A percentile compares a stretch with the other conserved stretches of the same genome.
Conservation (phyloP, 2,888 invertebrate species). For the Seira ritae region DNA sequence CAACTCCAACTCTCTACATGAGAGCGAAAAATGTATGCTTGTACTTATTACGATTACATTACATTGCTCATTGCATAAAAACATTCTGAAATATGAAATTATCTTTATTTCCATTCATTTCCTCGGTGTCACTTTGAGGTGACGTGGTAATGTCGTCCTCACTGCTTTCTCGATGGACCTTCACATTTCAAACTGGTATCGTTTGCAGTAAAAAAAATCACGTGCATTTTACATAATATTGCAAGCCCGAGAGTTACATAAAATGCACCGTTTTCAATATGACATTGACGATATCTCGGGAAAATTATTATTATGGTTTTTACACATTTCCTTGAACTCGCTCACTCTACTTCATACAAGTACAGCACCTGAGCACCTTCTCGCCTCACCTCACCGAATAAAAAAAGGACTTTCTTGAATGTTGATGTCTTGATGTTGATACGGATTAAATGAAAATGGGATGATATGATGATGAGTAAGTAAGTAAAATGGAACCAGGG, state of each 20-base stretch:
- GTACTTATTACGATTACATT: no score
- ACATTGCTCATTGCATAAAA: neutral
- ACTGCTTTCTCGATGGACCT: no score
- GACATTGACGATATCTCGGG: no score
- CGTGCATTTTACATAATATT: neutral
- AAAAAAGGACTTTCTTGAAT: neutral
- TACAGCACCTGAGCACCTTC: no score
- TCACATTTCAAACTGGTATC: neutral
- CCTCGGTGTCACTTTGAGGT: neutral
- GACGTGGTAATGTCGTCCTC: no score
- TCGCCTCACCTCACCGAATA: no score
- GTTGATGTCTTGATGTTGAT: slow-evolving; percentile 26
- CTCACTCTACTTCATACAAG: neutral
- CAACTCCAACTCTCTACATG: slow-evolving; percentile 20
- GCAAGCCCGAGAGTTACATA: neutral
- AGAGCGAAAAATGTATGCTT: neutral
- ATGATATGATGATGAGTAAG: slow-evolving; percentile 37
- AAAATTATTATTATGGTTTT: neutral
- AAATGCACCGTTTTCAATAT: neutral
- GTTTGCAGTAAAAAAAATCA: neutral
- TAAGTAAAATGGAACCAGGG: slow-evolving; percentile 49
- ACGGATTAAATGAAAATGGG: slow-evolving; percentile 58
- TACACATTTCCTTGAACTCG: neutral
- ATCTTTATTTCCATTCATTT: slow-evolving; percentile 5
- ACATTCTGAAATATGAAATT: neutral